A percentile compares a stretch with the other conserved stretches of the same genome.
These are phyloP conservation scores for Atrichornis clamosus DNA, from an alignment of 2,113 vertebrate species.

Conservation along the genomic window DNA sequence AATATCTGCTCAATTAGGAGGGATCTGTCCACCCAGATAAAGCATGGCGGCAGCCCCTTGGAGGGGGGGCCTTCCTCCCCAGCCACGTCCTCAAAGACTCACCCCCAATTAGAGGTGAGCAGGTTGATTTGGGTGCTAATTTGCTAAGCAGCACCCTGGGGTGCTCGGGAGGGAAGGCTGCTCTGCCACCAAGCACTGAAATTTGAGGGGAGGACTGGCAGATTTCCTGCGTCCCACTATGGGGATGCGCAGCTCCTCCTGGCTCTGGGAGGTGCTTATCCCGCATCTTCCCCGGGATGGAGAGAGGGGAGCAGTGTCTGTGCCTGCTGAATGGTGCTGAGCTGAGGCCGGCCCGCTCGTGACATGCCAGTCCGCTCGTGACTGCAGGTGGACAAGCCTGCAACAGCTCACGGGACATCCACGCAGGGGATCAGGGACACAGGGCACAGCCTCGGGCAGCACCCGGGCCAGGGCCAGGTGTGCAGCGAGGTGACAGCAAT, in stretches of 20 bases:
- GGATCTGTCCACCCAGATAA: constrained; percentile 72
- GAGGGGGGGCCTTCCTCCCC: neutral
- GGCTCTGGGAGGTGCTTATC: neutral
- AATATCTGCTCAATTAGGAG: constrained; percentile 74
- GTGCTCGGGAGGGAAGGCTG: neutral
- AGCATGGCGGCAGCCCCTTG: constrained; percentile 59
- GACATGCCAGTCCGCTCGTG: fast-evolving
- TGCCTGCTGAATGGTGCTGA: fast-evolving
- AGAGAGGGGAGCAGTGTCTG: neutral
- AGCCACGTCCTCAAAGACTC: constrained; percentile 69
- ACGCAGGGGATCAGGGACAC: neutral
- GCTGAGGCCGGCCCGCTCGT: fast-evolving
- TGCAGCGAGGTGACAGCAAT: neutral
- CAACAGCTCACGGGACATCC: neutral
- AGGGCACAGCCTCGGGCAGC: neutral
- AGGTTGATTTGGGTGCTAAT: constrained; percentile 46
- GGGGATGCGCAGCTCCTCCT: neutral
- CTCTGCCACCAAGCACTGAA: neutral
- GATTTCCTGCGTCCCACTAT: fast-evolving
- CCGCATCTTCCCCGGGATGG: neutral
- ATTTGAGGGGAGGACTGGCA: neutral
- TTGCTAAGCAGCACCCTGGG: constrained; percentile 29
- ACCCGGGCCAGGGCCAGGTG: neutral
- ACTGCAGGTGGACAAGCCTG: neutral
- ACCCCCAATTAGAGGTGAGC: constrained; percentile 64